Base-by-base conservation (phyloP, 1,140 invertebrate genomes). In the Cydia splendana region DNA sequence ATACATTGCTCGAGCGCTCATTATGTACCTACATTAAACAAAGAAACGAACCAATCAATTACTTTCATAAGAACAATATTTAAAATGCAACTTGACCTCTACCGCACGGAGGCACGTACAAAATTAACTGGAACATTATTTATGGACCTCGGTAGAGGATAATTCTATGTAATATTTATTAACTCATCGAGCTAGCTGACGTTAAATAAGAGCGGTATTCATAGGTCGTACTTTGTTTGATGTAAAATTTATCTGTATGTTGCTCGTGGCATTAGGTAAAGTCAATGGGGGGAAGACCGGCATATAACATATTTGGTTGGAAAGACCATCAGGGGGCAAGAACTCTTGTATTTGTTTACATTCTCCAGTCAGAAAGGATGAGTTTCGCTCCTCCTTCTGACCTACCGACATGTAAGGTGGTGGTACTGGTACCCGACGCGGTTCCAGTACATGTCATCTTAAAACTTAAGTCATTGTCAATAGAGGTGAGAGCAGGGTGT, bases 61-160 rank as follows among this genome's bases (percentile, higher is more conserved):
- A 90, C 81, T 84, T 74, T 79, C 82, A 83, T 77, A 84, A 85
- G 81, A 87, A 81, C 86, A 85, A 87, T 85, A 87, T 86, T 91
- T 87, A 87, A 85, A 84, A 81, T 79, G 81, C 80, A 78, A 82
- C 77, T 85, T 85, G 89, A 90, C 89, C 88, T 90, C 84, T 81
- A 80, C 80, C 83, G 81, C 79, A 82, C 83, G 80, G 83, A 82
- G 79, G 82, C 78, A 84, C 79, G 80, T 74, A 85, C 79, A 85
- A 88, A 88, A 90, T 89, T 87, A 88, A 86, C 84, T 84, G 79
- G 87, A 80, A 82, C 82, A 78, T 85, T 85, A 87, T 90, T 88
- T 88, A 89, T 89, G 86, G 78, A 74, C 79, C 78, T 81, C 82
- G 75, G 77, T 84, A 76, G 67, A 76, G 82, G 82, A 82, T 84